Percentiles rank a stretch among this genome's conserved stretches.
Evolutionary conservation across 1,140 invertebrate genomes (phyloP).

Genomic region (Bradysia coprophila): DNA sequence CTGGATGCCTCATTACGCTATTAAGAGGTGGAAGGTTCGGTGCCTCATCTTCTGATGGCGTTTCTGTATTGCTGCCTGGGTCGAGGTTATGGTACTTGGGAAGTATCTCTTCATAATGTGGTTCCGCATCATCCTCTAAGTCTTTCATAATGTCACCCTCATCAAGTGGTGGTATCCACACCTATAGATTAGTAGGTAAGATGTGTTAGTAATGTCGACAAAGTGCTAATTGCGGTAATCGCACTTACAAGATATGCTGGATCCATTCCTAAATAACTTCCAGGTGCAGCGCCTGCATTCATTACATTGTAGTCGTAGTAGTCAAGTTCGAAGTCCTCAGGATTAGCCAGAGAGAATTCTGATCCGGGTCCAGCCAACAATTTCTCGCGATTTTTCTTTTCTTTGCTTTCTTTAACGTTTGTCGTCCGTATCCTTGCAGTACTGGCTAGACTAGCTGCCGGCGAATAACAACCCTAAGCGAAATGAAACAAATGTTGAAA

Average conservation of each 20-base stretch:
- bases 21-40: background rate
- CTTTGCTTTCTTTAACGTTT: slow-evolving; percentile 56
- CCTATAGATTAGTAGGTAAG: too few species aligned
- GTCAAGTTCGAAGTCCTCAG: slow-evolving; percentile 61
- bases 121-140: background rate
- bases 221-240: too few species aligned
- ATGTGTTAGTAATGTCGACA: too few species aligned
- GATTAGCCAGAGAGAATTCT: slow-evolving; percentile 54
- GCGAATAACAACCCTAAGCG: slow-evolving; percentile 46
- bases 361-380: slow-evolving; percentile 46
- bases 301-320: slow-evolving; percentile 81
- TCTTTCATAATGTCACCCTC: slow-evolving; percentile 20
- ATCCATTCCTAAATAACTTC: slow-evolving; percentile 68
- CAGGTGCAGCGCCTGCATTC: slow-evolving; percentile 57
- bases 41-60: slow-evolving; percentile 21
- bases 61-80: slow-evolving; percentile 32
- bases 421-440: slow-evolving; percentile 39
- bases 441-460: slow-evolving; percentile 33
- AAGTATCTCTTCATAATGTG: slow-evolving; percentile 26
- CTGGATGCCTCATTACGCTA: background rate
- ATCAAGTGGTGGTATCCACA: slow-evolving; percentile 68
- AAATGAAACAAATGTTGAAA: background rate
- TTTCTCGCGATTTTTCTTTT: slow-evolving; percentile 48
- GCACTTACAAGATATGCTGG: slow-evolving; percentile 64
- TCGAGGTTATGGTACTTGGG: slow-evolving; percentile 27